Evolutionary conservation across 2,888 invertebrate species (phyloP).

Genomic region (Aromia moschata): DNA sequence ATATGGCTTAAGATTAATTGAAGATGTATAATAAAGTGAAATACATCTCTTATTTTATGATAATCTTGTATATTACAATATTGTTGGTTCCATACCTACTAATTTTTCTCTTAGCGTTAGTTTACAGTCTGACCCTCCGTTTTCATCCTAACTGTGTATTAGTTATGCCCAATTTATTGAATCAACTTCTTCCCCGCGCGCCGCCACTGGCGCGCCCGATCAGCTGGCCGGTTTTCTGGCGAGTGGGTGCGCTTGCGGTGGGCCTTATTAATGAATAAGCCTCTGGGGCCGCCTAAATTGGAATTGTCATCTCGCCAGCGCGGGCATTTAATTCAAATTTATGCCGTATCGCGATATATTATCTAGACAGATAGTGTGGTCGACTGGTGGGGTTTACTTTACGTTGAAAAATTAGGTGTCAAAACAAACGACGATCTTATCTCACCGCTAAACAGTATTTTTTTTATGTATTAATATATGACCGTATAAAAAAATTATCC

Average conservation of each 20-base stretch:
- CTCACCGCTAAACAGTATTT: not conserved
- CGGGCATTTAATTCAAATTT: constrained; percentile 5
- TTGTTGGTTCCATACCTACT: too few relatives aligned
- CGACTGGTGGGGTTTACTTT: not conserved
- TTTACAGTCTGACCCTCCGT: too few relatives aligned
- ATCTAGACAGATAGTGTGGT: not conserved
- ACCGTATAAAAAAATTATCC: too few relatives aligned
- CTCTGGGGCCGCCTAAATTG: constrained; percentile 13
- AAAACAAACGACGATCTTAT: not conserved
- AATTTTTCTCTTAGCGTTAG: too few relatives aligned
- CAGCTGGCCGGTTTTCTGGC: constrained; percentile 2
- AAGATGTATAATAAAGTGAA: too few relatives aligned
- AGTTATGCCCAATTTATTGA: too few relatives aligned
- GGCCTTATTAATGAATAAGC: constrained; percentile 16
- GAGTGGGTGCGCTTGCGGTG: constrained; percentile 8
- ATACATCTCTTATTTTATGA: too few relatives aligned
- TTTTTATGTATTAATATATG: too few relatives aligned
- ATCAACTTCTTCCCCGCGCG: too few relatives aligned
- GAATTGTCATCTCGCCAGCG: constrained; percentile 10
- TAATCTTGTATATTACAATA: too few relatives aligned
- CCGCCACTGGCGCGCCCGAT: not conserved
- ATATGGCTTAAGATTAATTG: too few relatives aligned
- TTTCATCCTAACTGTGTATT: too few relatives aligned
- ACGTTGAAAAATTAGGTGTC: constrained; percentile 2
- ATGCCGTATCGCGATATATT: constrained; percentile 3